Evolutionary conservation across 2,113 vertebrate genomes (phyloP).

Genomic region (Pluvianellus socialis): DNA sequence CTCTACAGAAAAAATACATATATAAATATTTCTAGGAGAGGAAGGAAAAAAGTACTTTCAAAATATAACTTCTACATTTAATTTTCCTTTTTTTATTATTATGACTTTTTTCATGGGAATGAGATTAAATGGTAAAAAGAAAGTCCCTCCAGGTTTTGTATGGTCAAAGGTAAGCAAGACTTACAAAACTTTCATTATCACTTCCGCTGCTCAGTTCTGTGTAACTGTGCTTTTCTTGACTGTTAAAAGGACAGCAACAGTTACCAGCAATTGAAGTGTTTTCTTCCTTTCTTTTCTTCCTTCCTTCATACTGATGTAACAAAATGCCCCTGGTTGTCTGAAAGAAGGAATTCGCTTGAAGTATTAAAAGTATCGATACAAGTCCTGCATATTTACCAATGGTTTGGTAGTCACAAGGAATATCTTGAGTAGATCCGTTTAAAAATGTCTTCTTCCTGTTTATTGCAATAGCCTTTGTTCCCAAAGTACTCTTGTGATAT

Average conservation of each 20-base stretch:
- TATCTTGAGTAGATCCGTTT: neutral
- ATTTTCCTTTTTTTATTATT: neutral
- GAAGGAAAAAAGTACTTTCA: neutral
- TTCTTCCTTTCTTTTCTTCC: neutral
- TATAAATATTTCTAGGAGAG: neutral
- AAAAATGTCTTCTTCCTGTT: neutral
- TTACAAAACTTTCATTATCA: neutral
- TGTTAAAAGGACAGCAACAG: neutral
- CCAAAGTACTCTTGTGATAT: neutral
- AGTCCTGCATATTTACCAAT: neutral
- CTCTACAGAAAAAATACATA: neutral
- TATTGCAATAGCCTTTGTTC: neutral
- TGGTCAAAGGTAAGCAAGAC: neutral
- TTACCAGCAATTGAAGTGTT: neutral
- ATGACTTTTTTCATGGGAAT: neutral
- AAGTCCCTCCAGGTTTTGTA: neutral
- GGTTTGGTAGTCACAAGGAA: neutral
- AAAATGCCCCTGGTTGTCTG: neutral
- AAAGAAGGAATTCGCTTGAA: neutral
- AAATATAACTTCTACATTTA: neutral
- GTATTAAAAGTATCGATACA: neutral
- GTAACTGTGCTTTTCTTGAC: neutral
- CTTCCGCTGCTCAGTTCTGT: neutral
- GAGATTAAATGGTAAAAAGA: neutral
- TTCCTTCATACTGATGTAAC: neutral